Evolutionary conservation across 2,113 vertebrate species (phyloP).

Genomic region (Microcebus griseorufus): DNA sequence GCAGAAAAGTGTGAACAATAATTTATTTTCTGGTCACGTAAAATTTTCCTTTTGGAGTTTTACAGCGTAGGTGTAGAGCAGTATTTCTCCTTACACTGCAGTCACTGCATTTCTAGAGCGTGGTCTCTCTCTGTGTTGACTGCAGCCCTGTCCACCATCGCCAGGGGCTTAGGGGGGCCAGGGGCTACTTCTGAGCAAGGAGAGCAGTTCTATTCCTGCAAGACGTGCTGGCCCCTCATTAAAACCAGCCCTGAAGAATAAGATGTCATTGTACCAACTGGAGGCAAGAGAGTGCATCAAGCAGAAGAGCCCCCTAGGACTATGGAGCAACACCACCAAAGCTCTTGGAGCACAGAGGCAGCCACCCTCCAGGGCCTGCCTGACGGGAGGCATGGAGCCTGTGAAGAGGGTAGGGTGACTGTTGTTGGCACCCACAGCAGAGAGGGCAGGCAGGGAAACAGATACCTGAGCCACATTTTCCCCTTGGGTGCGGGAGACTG

Average conservation of each 20-base stretch:
- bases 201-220: background rate
- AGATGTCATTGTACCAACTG: background rate
- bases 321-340: background rate
- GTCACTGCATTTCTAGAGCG: background rate
- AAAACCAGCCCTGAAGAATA: background rate
- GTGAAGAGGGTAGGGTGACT: background rate
- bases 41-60: background rate
- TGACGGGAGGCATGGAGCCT: background rate
- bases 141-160: background rate
- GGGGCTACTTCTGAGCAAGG: background rate
- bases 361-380: background rate
- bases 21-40: background rate
- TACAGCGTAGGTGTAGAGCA: background rate
- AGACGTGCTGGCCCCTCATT: background rate
- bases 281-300: background rate
- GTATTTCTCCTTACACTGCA: background rate
- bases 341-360: background rate
- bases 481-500: rapidly evolving
- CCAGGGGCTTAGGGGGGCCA: background rate
- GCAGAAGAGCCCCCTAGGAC: background rate
- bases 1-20: background rate
- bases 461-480: no score
- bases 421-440: background rate
- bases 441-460: background rate
- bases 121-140: background rate